Evolutionary conservation across 2,113 vertebrate species (phyloP).

Genomic region (Poicephalus gulielmi): DNA sequence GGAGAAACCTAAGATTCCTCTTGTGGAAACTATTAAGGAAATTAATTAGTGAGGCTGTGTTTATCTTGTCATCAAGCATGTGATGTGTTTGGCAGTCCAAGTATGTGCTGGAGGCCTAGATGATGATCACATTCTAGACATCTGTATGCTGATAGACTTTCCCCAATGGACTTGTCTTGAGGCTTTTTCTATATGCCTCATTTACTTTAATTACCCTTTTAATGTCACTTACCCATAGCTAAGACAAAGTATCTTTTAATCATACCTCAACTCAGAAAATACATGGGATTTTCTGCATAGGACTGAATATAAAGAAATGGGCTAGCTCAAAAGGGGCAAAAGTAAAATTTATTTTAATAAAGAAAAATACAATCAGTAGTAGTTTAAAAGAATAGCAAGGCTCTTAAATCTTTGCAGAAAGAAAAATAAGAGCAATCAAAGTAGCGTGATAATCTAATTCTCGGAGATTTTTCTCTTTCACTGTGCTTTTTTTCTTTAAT

Average conservation of each 20-base stretch:
- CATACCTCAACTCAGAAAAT: not conserved
- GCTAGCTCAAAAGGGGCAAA: not conserved
- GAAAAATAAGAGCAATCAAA: not conserved
- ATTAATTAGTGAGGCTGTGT: not conserved
- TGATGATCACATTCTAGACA: not conserved
- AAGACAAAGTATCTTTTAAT: not conserved
- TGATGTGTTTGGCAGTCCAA: not conserved
- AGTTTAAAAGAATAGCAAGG: not conserved
- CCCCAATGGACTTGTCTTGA: not conserved
- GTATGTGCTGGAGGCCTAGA: not conserved
- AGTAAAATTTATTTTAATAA: not conserved
- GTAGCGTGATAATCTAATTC: not conserved
- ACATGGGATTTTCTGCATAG: not conserved
- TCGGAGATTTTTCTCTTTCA: not conserved
- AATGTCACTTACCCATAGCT: not conserved
- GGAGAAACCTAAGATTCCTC: not conserved
- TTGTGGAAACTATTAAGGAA: not conserved
- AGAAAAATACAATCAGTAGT: not conserved
- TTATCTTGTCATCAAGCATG: not conserved
- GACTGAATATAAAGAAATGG: not conserved
- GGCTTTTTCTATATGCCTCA: not conserved
- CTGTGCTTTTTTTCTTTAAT: not conserved
- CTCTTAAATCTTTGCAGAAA: not conserved
- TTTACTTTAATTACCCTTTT: constrained; percentile 13
- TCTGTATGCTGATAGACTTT: not conserved